phyloP scores from a whole-genome alignment of 2,113 vertebrate species.

The Stegostoma tigrinum region DNA sequence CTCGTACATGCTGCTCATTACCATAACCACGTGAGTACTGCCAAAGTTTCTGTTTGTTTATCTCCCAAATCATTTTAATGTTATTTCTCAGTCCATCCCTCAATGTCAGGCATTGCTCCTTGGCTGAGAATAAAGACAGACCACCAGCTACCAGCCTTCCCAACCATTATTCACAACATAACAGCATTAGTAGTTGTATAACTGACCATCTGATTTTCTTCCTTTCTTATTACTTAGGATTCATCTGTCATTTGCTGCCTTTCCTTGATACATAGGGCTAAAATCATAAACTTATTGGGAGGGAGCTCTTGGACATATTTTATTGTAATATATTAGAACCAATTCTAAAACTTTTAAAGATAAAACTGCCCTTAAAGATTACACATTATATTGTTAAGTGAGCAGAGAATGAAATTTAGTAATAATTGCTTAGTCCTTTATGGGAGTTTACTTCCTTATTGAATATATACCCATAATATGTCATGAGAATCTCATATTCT shows the following conservation, averaged over 20 bases:
- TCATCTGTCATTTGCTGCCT: neutral
- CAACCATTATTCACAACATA: neutral
- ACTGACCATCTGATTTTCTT: neutral
- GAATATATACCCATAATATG: neutral
- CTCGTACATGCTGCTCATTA: conserved; percentile 61
- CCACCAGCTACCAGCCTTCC: neutral
- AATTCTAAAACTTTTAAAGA: neutral
- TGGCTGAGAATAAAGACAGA: neutral
- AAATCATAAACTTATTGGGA: neutral
- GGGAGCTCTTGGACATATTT: neutral
- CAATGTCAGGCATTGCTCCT: neutral
- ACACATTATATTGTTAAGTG: no score
- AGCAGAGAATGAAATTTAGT: no score
- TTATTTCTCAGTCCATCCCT: neutral
- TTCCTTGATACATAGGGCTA: neutral
- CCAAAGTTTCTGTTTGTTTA: neutral
- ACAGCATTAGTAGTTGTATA: neutral
- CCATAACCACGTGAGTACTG: conserved; percentile 51
- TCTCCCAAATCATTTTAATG: neutral
- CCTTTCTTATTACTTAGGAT: neutral
- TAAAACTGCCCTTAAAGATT: neutral
- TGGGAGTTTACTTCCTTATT: neutral
- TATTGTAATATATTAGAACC: neutral
- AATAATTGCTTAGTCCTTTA: neutral
- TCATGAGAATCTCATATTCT: neutral